Conservation (phyloP, 2,888 invertebrate species). For the Graphium colonna region DNA sequence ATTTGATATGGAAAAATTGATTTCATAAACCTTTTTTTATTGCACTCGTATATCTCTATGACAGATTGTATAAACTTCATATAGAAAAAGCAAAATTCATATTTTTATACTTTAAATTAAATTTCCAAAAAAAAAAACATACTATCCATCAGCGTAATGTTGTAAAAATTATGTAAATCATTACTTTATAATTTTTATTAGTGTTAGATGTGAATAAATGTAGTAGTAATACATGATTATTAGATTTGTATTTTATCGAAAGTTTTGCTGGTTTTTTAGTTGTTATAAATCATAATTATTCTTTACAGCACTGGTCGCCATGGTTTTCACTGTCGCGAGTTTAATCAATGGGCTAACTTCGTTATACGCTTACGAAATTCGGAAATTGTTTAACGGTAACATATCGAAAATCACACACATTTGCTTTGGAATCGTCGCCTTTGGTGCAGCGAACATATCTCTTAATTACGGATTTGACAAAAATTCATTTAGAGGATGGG, state of each 20-base stretch:
- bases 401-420: conserved; percentile 40
- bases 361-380: conserved; percentile 36
- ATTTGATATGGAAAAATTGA: too few relatives aligned
- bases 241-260: not conserved
- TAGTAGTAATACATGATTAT: too few relatives aligned
- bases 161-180: too few relatives aligned
- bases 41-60: too few relatives aligned
- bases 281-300: not conserved
- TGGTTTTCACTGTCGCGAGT: conserved; percentile 37
- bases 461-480: conserved; percentile 57
- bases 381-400: conserved; percentile 31
- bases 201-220: too few relatives aligned
- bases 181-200: not conserved
- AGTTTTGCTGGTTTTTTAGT: conserved; percentile 10
- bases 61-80: too few relatives aligned
- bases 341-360: conserved; percentile 39
- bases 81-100: too few relatives aligned
- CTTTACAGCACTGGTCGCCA: conserved; percentile 37
- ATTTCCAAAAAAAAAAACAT: too few relatives aligned
- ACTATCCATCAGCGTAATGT: too few relatives aligned
- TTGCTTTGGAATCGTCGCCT: conserved; percentile 42
- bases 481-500: conserved; percentile 38
- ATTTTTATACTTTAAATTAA: too few relatives aligned
- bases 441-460: conserved; percentile 36
- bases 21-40: too few relatives aligned